phyloP scores from a whole-genome alignment of 2,888 invertebrate genomes.

The Caenorhabditis doughertyi region DNA sequence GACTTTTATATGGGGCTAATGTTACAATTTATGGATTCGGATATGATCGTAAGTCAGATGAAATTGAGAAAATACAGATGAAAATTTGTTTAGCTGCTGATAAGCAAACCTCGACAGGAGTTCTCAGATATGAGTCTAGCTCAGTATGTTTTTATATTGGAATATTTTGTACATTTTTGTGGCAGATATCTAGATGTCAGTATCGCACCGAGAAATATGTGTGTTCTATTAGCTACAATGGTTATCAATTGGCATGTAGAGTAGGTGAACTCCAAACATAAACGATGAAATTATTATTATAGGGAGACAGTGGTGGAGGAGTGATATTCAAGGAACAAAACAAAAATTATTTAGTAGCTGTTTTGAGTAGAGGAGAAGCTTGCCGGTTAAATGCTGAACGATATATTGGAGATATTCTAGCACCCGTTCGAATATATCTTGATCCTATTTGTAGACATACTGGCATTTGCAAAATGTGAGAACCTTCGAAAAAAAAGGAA shows the following conservation, averaged over 20 bases:
- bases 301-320: constrained; percentile 50
- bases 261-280: neutral
- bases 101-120: constrained; percentile 8
- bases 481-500: neutral
- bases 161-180: neutral
- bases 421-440: constrained; percentile 10
- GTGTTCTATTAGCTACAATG: constrained; percentile 13
- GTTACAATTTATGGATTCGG: constrained; percentile 34
- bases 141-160: neutral
- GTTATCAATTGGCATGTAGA: constrained; percentile 24
- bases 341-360: neutral
- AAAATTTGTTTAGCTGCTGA: constrained; percentile 20
- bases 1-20: neutral
- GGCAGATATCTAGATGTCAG: constrained; percentile 1
- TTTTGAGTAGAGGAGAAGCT: constrained; percentile 44
- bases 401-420: neutral
- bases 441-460: constrained; percentile 11
- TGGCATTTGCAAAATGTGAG: neutral
- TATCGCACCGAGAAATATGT: neutral
- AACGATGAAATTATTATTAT: neutral
- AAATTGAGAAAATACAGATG: neutral
- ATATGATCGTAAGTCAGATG: constrained; percentile 28
- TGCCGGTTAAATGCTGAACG: neutral
- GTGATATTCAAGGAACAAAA: neutral
- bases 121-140: constrained; percentile 12